phyloP scores from a whole-genome alignment of 2,888 invertebrate genomes.

The Drosophila colorata region DNA sequence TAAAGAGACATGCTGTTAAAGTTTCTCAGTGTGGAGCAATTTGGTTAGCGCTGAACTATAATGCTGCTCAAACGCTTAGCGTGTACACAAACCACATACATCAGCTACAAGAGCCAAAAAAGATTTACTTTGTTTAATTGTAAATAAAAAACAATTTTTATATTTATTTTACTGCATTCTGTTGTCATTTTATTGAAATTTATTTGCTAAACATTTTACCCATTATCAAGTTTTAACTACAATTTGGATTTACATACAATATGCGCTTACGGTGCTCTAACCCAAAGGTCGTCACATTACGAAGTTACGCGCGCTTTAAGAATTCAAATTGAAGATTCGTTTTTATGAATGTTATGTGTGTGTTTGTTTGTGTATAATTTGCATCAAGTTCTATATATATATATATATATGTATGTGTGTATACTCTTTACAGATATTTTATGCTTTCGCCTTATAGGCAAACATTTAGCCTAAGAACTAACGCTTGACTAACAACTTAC shows the following conservation, averaged over 20 bases:
- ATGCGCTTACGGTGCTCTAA: conserved; percentile 27
- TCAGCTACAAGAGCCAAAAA: background rate
- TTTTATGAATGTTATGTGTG: conserved; percentile 22
- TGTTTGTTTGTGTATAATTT: conserved; percentile 33
- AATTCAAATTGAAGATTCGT: conserved; percentile 40
- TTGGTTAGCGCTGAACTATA: background rate
- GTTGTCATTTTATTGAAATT: conserved; percentile 67
- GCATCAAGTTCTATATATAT: conserved; percentile 38
- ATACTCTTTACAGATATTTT: conserved; percentile 69
- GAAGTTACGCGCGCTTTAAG: conserved; percentile 23
- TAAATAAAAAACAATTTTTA: background rate
- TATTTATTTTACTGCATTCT: conserved; percentile 54
- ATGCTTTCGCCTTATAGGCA: conserved; percentile 60
- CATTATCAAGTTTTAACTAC: conserved; percentile 75
- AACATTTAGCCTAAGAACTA: conserved; percentile 61
- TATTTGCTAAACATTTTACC: conserved; percentile 74
- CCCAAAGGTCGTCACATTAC: conserved; percentile 17
- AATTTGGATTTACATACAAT: conserved; percentile 69
- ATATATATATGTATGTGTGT: conserved; percentile 47
- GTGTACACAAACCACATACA: conserved; percentile 8
- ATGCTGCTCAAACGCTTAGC: conserved; percentile 1
- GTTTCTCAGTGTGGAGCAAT: background rate
- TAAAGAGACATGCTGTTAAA: background rate
- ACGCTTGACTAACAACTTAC: conserved; percentile 64
- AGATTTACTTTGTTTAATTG: background rate